Conservation (phyloP, 37 sponge, comb jelly and placozoan genomes). For the Ianthella basta region DNA sequence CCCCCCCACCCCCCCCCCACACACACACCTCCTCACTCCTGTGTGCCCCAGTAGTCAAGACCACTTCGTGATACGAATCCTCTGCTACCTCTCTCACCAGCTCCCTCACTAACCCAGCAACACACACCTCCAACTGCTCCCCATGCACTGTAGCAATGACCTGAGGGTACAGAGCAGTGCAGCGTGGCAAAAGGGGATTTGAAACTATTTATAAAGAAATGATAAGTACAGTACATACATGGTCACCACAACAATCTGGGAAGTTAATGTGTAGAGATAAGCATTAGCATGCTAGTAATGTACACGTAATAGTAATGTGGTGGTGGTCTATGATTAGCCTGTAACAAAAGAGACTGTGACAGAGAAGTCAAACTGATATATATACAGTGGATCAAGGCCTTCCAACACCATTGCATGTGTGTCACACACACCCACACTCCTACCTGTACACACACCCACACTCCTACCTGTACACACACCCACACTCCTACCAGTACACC, state of each 20-base stretch:
- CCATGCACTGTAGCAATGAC: background rate
- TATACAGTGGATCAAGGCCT: no score
- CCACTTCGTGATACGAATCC: conserved; percentile 7
- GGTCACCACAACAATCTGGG: background rate
- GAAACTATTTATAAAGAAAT: background rate
- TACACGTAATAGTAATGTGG: background rate
- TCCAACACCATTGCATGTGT: no score
- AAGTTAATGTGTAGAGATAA: background rate
- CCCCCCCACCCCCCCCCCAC: background rate
- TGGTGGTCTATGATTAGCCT: background rate
- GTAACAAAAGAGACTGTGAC: no score
- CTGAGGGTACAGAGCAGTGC: background rate
- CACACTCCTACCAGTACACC: no score
- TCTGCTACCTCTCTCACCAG: background rate
- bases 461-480: no score
- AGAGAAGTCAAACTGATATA: no score
- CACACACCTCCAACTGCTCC: background rate
- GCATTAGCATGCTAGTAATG: background rate
- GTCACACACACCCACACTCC: no score
- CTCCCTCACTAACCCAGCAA: background rate
- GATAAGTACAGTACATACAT: background rate
- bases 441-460: no score
- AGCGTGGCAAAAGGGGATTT: background rate
- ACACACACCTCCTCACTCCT: background rate
- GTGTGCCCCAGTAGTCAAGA: background rate